Evolutionary conservation across 53 echinoderm and acorn worm species (phyloP), one percentile per base, ranked within the genome.

Genomic region (Patiria pectinifera): DNA sequence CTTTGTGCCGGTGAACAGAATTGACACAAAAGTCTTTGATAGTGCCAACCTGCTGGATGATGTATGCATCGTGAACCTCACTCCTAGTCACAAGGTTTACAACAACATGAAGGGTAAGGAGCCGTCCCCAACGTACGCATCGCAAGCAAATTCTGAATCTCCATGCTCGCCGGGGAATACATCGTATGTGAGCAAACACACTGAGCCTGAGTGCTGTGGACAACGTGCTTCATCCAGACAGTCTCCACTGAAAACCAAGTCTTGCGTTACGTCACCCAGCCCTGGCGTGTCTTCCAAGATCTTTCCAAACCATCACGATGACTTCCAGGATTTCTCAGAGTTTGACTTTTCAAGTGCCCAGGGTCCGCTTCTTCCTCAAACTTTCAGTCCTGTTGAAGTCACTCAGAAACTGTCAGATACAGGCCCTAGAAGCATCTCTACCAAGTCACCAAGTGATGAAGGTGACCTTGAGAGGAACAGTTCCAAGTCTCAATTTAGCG

Each of bases 311-410:
- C 62, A 46, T 10, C 62, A 69, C 21, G 81, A 81, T 16, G 49
- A 90, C 48, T 90, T 90, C 23, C 90, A 90, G 81, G 90, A 90
- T 90, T 90, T 90, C 18, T 90, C 90, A 48, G 90, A 90, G 48
- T 90, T 90, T 90, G 90, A 90, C 48, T 90, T 80, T 70, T 12
- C 48, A 9, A 71, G 66, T 63, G 81, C 22, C 62, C 22, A 69
- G 85, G 43, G 70, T 60, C 14, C 21, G 15, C 83, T 43, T 66
- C 66, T 85, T 69, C 19, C 69, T 83, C 83, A 85, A 45, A 74
- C 86, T 53, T 24, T 16, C 15, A 75, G 86, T 48, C 75, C 47
- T 11, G 26, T 74, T 74, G 86, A 18, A 48, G 86, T 76, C n/a
- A 10, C 72, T 22, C 3, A 71, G 49, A 75, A 86, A 18, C 72